These are phyloP conservation scores for Anarrhichthys ocellatus DNA, from an alignment of 2,113 vertebrate genomes.

Conservation along the genomic window DNA sequence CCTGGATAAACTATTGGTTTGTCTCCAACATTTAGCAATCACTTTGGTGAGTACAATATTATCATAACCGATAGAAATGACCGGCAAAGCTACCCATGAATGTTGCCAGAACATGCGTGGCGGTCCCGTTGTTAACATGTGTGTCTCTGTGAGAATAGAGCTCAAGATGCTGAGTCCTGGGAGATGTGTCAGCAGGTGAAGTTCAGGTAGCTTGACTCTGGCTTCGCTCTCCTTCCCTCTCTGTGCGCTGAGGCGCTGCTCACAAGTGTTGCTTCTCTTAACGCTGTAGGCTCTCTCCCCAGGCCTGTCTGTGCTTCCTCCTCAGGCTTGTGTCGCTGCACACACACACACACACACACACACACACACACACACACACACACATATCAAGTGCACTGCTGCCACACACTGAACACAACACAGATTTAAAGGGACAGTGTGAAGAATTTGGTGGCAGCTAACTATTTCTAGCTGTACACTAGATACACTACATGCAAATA, in stretches of 20 bases:
- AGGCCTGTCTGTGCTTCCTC: conserved; percentile 33
- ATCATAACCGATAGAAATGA: background rate
- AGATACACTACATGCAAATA: no score
- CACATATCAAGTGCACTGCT: background rate
- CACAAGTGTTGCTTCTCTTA: conserved; percentile 16
- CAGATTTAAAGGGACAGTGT: background rate
- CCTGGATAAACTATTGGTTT: background rate
- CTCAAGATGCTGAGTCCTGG: conserved; percentile 81
- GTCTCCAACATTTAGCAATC: background rate
- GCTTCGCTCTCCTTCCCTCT: conserved; percentile 23
- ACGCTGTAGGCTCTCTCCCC: conserved; percentile 1
- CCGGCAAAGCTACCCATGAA: background rate
- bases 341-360: background rate
- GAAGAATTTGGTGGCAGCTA: background rate
- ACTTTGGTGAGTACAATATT: background rate
- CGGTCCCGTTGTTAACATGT: conserved; percentile 59
- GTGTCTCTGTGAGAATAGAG: conserved; percentile 80
- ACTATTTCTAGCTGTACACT: no score
- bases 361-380: background rate
- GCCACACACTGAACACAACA: background rate
- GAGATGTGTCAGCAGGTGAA: conserved; percentile 82
- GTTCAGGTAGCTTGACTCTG: conserved; percentile 80
- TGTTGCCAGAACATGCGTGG: background rate
- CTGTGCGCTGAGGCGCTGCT: background rate
- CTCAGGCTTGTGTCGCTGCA: conserved; percentile 30